These are phyloP conservation scores for Lynx canadensis DNA, from an alignment of 2,113 vertebrate genomes.

Conservation along the genomic window DNA sequence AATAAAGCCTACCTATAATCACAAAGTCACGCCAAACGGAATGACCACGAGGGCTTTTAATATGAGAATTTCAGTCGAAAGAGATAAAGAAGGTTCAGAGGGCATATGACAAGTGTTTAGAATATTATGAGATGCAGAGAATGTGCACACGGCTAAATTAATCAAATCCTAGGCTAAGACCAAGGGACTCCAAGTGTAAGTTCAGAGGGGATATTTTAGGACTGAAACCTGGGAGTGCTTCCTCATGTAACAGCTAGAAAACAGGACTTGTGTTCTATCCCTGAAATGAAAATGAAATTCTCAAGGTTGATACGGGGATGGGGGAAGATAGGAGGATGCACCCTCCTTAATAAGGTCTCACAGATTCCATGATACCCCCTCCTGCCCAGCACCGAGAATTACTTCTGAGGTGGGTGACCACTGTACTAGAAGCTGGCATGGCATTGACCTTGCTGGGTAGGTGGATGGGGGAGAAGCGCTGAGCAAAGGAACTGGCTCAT, in stretches of 20 bases:
- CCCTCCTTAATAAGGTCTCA: neutral
- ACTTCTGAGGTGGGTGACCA: neutral
- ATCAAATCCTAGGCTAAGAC: neutral
- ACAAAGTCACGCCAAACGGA: slow-evolving; percentile 32
- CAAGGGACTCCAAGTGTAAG: neutral
- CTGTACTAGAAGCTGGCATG: neutral
- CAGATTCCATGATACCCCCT: neutral
- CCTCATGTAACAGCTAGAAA: neutral
- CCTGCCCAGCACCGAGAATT: neutral
- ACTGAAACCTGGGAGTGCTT: neutral
- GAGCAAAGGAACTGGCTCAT: neutral
- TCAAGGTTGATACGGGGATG: neutral
- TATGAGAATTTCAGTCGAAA: neutral
- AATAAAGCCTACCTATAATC: slow-evolving; percentile 47
- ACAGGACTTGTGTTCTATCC: neutral
- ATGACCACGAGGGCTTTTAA: neutral
- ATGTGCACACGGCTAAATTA: neutral
- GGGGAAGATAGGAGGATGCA: neutral
- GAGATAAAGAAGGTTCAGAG: slow-evolving; percentile 28
- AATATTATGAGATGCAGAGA: neutral
- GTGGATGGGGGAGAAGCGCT: neutral
- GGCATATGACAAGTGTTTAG: neutral
- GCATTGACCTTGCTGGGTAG: neutral
- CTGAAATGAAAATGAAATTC: neutral
- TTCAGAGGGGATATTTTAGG: neutral